Evolutionary conservation across 2,797 vertebrate species (phyloP).

Genomic region (Austrolebias charrua): DNA sequence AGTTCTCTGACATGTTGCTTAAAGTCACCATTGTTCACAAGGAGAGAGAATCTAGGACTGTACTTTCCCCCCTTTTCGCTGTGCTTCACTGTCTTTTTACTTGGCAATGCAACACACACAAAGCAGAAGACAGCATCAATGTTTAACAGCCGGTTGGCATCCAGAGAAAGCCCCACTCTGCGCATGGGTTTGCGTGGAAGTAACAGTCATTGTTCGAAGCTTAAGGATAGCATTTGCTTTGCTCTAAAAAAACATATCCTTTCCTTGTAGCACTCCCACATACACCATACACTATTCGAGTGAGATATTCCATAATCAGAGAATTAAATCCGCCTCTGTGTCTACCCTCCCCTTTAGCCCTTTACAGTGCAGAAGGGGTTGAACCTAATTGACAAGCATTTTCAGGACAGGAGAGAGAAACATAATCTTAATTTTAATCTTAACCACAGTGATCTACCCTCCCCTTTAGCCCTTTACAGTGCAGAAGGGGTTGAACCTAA

Average conservation of each 20-base stretch:
- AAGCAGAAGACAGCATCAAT: constrained; percentile 67
- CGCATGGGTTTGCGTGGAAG: constrained; percentile 59
- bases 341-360: constrained; percentile 61
- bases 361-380: constrained; percentile 51
- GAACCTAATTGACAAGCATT: constrained; percentile 73
- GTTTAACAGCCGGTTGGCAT: constrained; percentile 70
- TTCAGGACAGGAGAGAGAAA: constrained; percentile 67
- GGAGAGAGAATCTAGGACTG: constrained; percentile 47
- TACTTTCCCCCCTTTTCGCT: constrained; percentile 27
- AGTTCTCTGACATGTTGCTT: constrained; percentile 55
- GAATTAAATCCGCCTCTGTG: constrained; percentile 67
- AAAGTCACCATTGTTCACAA: constrained; percentile 58
- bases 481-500: constrained; percentile 63
- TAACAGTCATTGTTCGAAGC: constrained; percentile 68
- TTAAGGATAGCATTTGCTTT: constrained; percentile 66
- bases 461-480: constrained; percentile 56
- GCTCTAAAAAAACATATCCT: constrained; percentile 52
- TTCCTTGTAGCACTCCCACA: constrained; percentile 59
- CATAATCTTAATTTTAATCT: constrained; percentile 77
- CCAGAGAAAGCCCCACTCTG: constrained; percentile 50
- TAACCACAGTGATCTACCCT: constrained; percentile 67
- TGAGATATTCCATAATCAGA: constrained; percentile 67
- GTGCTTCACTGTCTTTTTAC: constrained; percentile 55
- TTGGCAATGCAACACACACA: constrained; percentile 49
- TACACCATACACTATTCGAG: constrained; percentile 48